phyloP scores from a whole-genome alignment of 2,113 vertebrate genomes.

The Prietella phreatophila region DNA sequence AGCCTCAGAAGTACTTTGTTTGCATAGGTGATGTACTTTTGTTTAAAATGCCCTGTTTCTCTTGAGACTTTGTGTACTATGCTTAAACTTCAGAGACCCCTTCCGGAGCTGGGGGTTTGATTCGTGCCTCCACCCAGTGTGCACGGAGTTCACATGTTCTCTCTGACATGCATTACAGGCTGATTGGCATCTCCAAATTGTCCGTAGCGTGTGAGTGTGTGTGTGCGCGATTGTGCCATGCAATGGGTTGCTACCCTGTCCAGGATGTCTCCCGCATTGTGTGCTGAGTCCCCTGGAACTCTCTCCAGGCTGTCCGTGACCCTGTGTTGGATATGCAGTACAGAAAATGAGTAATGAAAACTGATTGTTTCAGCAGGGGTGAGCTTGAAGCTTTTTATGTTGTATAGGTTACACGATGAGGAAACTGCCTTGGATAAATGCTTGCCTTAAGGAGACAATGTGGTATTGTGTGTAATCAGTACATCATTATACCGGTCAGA shows the following conservation, averaged over 20 bases:
- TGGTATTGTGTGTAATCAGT: constrained; percentile 23
- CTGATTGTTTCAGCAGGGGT: not conserved
- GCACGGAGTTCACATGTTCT: too few species aligned
- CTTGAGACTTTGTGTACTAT: not conserved
- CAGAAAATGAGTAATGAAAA: not conserved
- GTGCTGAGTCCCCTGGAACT: too few species aligned
- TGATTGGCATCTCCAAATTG: too few species aligned
- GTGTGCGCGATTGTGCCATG: too few species aligned
- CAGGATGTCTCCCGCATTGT: too few species aligned
- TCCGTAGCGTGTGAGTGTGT: too few species aligned
- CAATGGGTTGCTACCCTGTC: too few species aligned
- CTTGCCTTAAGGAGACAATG: constrained; percentile 6
- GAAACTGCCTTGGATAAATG: not conserved
- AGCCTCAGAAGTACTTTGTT: not conserved
- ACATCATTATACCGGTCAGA: not conserved
- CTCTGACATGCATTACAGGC: too few species aligned
- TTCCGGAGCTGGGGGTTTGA: too few species aligned
- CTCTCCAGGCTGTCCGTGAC: too few species aligned
- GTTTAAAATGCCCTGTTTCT: not conserved
- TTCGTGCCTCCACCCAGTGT: too few species aligned
- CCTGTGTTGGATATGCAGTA: too few species aligned
- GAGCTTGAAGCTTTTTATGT: not conserved
- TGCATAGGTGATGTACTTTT: not conserved
- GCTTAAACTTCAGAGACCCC: not conserved
- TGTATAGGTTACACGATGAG: not conserved